Conservation (phyloP, 2,797 vertebrate species). For the Parauchenoglanis ngamensis region DNA sequence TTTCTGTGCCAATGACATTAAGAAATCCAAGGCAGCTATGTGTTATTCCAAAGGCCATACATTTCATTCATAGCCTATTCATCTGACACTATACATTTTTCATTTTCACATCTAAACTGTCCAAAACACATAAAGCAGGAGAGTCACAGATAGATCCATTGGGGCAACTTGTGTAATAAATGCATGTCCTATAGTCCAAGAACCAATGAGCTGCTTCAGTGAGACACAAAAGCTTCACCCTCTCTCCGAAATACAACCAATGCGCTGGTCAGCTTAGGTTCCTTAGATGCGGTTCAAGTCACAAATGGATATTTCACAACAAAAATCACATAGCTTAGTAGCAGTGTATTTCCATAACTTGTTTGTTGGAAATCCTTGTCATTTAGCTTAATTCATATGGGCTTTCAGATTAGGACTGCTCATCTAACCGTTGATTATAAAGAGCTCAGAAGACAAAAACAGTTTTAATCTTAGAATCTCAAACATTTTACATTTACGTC, state of each 20-base stretch:
- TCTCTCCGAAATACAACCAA: neutral
- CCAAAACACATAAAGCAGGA: neutral
- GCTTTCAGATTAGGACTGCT: neutral
- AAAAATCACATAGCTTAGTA: neutral
- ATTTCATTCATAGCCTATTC: constrained; percentile 25
- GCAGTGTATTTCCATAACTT: neutral
- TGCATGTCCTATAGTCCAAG: neutral
- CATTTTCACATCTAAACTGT: neutral
- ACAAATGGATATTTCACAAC: neutral
- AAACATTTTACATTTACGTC: too few relatives aligned
- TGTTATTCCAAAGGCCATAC: neutral
- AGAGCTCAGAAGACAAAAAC: neutral
- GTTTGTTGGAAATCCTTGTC: neutral
- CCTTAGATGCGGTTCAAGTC: neutral
- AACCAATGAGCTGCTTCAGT: neutral
- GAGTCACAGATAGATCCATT: neutral
- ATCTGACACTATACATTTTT: constrained; percentile 18
- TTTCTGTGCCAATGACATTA: neutral
- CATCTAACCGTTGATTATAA: neutral
- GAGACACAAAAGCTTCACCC: neutral
- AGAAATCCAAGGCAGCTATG: neutral
- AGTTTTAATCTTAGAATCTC: too few relatives aligned
- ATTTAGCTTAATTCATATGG: neutral
- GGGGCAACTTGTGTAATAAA: neutral
- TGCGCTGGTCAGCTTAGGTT: neutral